Evolutionary conservation across 2,113 vertebrate species (phyloP).

Genomic region (Grantiella picta): DNA sequence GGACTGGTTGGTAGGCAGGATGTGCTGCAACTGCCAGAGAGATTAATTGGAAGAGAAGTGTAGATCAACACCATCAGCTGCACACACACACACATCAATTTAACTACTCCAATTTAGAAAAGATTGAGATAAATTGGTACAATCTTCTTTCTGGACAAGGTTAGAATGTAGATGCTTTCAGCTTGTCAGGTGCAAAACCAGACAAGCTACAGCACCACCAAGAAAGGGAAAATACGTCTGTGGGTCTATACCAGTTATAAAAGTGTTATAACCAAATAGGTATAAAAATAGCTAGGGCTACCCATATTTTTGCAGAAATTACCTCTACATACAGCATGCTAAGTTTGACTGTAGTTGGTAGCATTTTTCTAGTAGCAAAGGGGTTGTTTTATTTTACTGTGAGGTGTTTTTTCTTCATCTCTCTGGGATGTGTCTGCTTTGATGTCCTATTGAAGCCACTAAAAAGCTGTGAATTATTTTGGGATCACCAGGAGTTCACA

Average conservation of each 20-base stretch:
- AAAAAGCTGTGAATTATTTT: neutral
- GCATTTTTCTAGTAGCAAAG: neutral
- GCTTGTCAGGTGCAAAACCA: neutral
- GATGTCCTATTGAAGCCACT: neutral
- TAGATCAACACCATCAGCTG: slow-evolving; percentile 13
- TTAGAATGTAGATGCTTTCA: neutral
- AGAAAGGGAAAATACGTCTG: neutral
- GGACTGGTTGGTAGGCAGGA: slow-evolving; percentile 4
- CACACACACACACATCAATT: neutral
- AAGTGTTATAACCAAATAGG: neutral
- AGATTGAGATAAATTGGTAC: slow-evolving; percentile 37
- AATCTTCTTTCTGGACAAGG: neutral
- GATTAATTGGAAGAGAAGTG: slow-evolving; percentile 13
- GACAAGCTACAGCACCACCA: neutral
- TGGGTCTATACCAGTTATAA: neutral
- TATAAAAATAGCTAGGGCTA: neutral
- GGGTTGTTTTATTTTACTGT: neutral
- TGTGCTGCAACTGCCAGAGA: slow-evolving; percentile 17
- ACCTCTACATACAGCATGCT: neutral
- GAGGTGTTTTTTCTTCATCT: neutral
- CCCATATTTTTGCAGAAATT: neutral
- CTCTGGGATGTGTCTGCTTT: neutral
- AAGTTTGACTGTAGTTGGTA: neutral
- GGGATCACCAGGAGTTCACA: neutral
- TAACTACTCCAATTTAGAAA: neutral